Evolutionary conservation across 2,797 vertebrate species (phyloP), one percentile per base, ranked within the genome.

Genomic region (Nyctalus aviator): DNA sequence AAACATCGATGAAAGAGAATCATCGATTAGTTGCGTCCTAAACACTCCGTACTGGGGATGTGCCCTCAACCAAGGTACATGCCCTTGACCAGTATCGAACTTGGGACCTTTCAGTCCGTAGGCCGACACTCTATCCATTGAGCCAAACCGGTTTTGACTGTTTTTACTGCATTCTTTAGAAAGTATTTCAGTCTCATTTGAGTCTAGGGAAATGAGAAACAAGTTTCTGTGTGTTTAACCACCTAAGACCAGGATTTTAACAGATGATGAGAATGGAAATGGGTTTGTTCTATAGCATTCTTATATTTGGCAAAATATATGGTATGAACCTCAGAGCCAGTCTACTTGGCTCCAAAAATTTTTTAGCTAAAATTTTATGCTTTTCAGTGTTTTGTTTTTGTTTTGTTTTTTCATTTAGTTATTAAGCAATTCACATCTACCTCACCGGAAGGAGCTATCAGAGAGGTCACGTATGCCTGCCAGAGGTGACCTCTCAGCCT

Each of bases 401-500:
- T 37, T 41, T n/a, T n/a, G n/a, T 89, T 32, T 37, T 30, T 84
- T 71, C 48, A 64, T 84, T 59, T 41, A 69, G 15, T 93, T 87
- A 57, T 32, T 69, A 55, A 84, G 32, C 35, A 89, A 18, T 25
- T 41, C 62, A 93, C 30, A 90, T 14, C 44, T 53, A 30, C 30
- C 37, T 93, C 44, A 59, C 82, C 5, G 7, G 10, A n/a, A 87
- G 35, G 64, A 91, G 55, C 41, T 85, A 35, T 62, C 86, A 84
- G 68, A 69, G 64, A 90, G 55, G 48, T 11, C 25, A 93, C 64
- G 87, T 73, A 77, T 66, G 53, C n/a, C 53, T n/a, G 27, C 25
- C 5, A 88, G 68, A 90, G 66, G 89, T 94, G 46, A 91, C 48
- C 37, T 92, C 76, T 84, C 21, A 62, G 30, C 76, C 82, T 92